Conservation (phyloP, 2,888 invertebrate species). For the Clusia tigrina region DNA sequence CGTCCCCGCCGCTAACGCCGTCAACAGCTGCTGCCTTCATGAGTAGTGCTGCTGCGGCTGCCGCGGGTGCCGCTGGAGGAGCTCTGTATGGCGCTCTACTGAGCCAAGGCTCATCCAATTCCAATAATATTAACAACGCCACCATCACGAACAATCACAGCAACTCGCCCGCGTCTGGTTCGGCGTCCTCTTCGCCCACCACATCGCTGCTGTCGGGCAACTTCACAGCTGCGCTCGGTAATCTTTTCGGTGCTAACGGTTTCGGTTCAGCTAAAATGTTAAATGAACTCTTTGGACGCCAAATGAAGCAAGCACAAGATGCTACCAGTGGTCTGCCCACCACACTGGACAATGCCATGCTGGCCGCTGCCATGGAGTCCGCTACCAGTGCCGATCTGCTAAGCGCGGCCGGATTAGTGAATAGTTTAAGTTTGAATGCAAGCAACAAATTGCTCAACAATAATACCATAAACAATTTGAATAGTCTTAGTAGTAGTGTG, state of each 20-base stretch:
- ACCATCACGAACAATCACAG: conserved; percentile 17
- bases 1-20: conserved; percentile 33
- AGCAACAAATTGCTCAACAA: conserved; percentile 52
- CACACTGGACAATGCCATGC: conserved; percentile 66
- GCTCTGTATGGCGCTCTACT: conserved; percentile 89
- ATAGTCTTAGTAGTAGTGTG: conserved; percentile 33
- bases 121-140: conserved; percentile 24
- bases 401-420: conserved; percentile 61
- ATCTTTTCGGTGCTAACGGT: conserved; percentile 81
- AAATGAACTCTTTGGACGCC: conserved; percentile 85
- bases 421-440: conserved; percentile 42
- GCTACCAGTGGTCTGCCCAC: conserved; percentile 65
- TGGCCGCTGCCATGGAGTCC: conserved; percentile 63
- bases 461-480: conserved; percentile 41
- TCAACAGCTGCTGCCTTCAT: conserved; percentile 69
- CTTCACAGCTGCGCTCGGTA: conserved; percentile 55
- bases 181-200: conserved; percentile 42
- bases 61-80: conserved; percentile 81
- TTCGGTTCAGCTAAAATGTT: conserved; percentile 91
- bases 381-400: conserved; percentile 63
- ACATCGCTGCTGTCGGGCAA: conserved; percentile 49
- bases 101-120: conserved; percentile 66
- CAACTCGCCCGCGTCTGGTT: conserved; percentile 42
- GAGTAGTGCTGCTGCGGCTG: conserved; percentile 73
- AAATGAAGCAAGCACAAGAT: conserved; percentile 76